phyloP scores from a whole-genome alignment of 2,888 invertebrate species.

The Linnaemya vulpina region DNA sequence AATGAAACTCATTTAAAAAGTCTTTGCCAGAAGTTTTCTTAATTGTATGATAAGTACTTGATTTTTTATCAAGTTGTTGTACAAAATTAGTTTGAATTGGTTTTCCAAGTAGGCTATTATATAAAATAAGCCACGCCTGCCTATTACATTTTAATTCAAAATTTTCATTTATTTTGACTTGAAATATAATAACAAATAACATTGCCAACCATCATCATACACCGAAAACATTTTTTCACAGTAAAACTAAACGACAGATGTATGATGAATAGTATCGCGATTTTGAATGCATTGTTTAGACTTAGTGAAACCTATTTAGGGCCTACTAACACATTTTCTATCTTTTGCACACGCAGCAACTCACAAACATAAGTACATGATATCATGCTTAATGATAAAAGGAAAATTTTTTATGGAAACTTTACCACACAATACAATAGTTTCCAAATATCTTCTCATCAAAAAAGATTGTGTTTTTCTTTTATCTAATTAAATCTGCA shows the following conservation, averaged over 20 bases:
- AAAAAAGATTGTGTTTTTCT: not conserved
- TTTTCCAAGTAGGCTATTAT: not conserved
- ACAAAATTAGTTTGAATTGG: not conserved
- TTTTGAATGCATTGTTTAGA: slow-evolving; percentile 6
- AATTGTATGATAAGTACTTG: not conserved
- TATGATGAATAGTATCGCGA: slow-evolving; percentile 40
- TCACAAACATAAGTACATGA: not conserved
- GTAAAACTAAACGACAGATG: slow-evolving; percentile 40
- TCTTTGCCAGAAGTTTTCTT: not conserved
- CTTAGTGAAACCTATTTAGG: slow-evolving; percentile 23
- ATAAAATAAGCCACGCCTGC: too few relatives aligned
- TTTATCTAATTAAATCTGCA: slow-evolving; percentile 2
- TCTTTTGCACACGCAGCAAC: not conserved
- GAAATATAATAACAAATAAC: slow-evolving; percentile 1
- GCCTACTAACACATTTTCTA: not conserved
- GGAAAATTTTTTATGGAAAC: slow-evolving; percentile 12
- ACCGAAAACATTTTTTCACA: not conserved
- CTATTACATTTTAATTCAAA: not conserved
- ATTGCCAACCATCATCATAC: slow-evolving; percentile 20
- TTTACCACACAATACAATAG: slow-evolving; percentile 22
- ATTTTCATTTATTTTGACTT: slow-evolving; percentile 17
- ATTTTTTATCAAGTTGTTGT: not conserved
- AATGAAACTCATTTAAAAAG: not conserved
- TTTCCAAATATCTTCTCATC: slow-evolving; percentile 53
- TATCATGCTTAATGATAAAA: slow-evolving; percentile 20